These are phyloP conservation scores for Pangasius djambal DNA, from an alignment of 2,797 vertebrate genomes.

Conservation along the genomic window DNA sequence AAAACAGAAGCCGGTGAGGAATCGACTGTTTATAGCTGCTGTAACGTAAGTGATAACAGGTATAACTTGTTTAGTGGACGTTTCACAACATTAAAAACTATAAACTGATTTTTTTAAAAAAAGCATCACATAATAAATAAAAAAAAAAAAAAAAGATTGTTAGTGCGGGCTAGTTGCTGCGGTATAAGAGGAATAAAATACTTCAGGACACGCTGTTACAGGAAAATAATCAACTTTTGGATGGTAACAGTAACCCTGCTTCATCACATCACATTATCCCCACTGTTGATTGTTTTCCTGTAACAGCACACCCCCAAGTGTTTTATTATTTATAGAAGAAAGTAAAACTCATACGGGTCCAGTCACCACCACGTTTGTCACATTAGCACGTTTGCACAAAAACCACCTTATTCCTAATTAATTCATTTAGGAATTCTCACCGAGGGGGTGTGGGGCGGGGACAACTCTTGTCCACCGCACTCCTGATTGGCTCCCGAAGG, in stretches of 20 bases:
- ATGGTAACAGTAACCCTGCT: neutral
- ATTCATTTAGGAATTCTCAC: constrained; percentile 65
- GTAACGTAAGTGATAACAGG: too few species aligned
- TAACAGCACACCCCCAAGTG: neutral
- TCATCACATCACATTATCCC: neutral
- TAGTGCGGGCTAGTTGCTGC: too few species aligned
- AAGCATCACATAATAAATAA: too few species aligned
- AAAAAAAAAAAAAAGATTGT: too few species aligned
- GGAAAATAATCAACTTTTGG: neutral
- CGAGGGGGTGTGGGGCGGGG: constrained; percentile 82
- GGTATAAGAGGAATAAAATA: neutral
- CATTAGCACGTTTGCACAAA: neutral
- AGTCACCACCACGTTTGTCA: neutral
- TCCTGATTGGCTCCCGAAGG: constrained; percentile 93
- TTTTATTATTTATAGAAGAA: neutral
- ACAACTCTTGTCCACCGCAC: constrained; percentile 95
- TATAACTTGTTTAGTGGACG: too few species aligned
- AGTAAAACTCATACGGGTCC: neutral
- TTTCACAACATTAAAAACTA: too few species aligned
- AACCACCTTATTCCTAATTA: neutral
- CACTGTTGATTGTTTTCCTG: neutral
- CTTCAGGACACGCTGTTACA: neutral
- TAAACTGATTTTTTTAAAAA: too few species aligned
- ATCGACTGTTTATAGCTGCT: neutral
- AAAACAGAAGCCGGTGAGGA: neutral